A percentile compares a stretch with the other conserved stretches of the same genome.
Evolutionary conservation across 2,113 vertebrate genomes (phyloP).

Genomic region (Collichthys lucidus): DNA sequence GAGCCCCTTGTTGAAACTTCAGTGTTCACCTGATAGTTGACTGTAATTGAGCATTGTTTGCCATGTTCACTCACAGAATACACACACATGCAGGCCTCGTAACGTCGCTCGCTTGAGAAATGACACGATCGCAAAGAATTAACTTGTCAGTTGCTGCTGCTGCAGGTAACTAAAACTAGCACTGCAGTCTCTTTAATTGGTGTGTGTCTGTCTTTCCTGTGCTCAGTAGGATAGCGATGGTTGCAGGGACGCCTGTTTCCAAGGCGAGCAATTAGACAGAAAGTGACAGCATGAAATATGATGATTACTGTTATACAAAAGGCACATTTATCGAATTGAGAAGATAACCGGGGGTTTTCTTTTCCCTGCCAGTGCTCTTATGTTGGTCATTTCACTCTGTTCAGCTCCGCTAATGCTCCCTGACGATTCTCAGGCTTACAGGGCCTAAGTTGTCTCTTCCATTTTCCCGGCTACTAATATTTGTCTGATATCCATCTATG

Average conservation of each 20-base stretch:
- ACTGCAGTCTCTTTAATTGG: constrained; percentile 61
- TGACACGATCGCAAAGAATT: constrained; percentile 84
- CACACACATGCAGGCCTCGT: constrained; percentile 61
- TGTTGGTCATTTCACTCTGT: constrained; percentile 81
- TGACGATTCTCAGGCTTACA: constrained; percentile 85
- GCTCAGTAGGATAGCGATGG: constrained; percentile 70
- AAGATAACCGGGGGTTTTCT: constrained; percentile 81
- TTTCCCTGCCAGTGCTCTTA: constrained; percentile 74
- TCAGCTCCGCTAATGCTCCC: constrained; percentile 89
- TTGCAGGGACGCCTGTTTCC: constrained; percentile 73
- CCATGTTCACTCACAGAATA: constrained; percentile 6
- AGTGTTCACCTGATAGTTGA: constrained; percentile 7
- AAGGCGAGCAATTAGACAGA: constrained; percentile 81
- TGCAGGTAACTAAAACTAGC: constrained; percentile 74
- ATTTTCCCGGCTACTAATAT: constrained; percentile 66
- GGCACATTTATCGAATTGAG: constrained; percentile 94
- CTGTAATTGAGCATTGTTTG: constrained; percentile 47
- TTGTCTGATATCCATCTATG: constrained; percentile 60
- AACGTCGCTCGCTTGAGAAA: constrained; percentile 88
- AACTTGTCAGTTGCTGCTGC: constrained; percentile 76
- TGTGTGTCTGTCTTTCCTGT: constrained; percentile 71
- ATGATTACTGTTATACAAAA: constrained; percentile 93
- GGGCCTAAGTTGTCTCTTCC: constrained; percentile 82
- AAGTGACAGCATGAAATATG: constrained; percentile 88
- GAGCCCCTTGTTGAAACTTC: constrained; percentile 26